Conservation (phyloP, 1,140 invertebrate species). For the Drosophila truncata region DNA sequence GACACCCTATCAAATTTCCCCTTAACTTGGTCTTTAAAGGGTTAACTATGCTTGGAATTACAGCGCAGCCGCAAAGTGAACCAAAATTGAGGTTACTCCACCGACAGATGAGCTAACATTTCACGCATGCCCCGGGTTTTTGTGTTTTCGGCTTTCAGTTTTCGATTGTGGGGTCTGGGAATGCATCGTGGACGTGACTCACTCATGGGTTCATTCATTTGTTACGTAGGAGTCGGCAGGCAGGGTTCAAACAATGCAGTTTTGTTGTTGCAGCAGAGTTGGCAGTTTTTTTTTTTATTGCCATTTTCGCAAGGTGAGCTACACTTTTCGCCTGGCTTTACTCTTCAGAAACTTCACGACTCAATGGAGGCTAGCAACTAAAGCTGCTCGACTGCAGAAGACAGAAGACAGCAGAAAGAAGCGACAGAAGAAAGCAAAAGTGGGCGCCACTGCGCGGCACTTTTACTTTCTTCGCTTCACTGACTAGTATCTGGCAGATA, state of each 20-base stretch:
- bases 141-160: slow-evolving; percentile 1
- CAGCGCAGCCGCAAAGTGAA: slow-evolving; percentile 76
- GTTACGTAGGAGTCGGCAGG: slow-evolving; percentile 31
- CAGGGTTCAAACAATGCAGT: slow-evolving; percentile 32
- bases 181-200: slow-evolving; percentile 62
- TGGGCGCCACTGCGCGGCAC: slow-evolving; percentile 55
- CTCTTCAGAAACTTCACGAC: slow-evolving; percentile 6
- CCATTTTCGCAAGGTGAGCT: slow-evolving; percentile 42
- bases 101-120: slow-evolving; percentile 74
- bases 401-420: slow-evolving; percentile 15
- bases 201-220: slow-evolving; percentile 56
- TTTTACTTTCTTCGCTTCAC: slow-evolving; percentile 71
- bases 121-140: slow-evolving; percentile 44
- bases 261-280: slow-evolving; percentile 31
- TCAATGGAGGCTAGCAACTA: slow-evolving; percentile 30
- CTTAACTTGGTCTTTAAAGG: slow-evolving; percentile 6
- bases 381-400: not conserved
- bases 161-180: slow-evolving; percentile 17
- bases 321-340: slow-evolving; percentile 12
- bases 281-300: slow-evolving; percentile 30
- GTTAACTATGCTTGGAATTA: slow-evolving; percentile 50
- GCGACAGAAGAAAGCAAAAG: slow-evolving; percentile 74
- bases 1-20: not conserved
- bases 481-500: slow-evolving; percentile 47
- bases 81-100: slow-evolving; percentile 77